A percentile compares a stretch with the other conserved stretches of the same genome.
Conservation (phyloP, 37 sponge, comb jelly and placozoan genomes). For the Aplysina aerophoba region DNA sequence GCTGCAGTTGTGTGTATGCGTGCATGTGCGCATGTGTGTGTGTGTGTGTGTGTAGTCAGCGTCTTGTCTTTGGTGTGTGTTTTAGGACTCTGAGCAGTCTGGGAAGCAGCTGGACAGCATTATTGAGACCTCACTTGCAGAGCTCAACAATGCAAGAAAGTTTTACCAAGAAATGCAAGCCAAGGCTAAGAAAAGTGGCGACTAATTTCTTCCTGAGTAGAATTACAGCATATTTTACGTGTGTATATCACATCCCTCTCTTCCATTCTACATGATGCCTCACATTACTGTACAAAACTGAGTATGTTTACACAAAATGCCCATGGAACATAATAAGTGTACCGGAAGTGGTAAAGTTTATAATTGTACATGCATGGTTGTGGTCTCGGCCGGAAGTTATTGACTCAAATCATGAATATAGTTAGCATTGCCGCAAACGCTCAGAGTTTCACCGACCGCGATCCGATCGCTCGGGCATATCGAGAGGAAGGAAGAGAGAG, state of each 20-base stretch:
- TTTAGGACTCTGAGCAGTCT: not conserved
- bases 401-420: not conserved
- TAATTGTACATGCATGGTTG: too few relatives aligned
- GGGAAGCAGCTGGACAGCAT: slow-evolving; percentile 74
- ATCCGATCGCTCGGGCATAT: not conserved
- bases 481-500: not conserved
- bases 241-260: too few relatives aligned
- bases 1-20: too few relatives aligned
- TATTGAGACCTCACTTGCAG: slow-evolving; percentile 75
- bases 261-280: too few relatives aligned
- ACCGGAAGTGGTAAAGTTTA: too few relatives aligned
- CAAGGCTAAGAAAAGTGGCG: slow-evolving; percentile 9
- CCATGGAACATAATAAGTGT: too few relatives aligned
- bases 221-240: too few relatives aligned
- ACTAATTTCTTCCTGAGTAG: not conserved
- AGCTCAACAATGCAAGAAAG: slow-evolving; percentile 76
- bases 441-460: not conserved
- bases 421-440: slow-evolving; percentile 16
- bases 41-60: slow-evolving; percentile 31
- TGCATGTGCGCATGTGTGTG: slow-evolving; percentile 17
- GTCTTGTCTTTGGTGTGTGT: not conserved
- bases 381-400: too few relatives aligned
- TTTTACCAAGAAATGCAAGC: slow-evolving; percentile 85
- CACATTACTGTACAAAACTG: too few relatives aligned
- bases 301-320: too few relatives aligned